Conservation (phyloP, 2,797 vertebrate genomes). For the Chiloscyllium punctatum region DNA sequence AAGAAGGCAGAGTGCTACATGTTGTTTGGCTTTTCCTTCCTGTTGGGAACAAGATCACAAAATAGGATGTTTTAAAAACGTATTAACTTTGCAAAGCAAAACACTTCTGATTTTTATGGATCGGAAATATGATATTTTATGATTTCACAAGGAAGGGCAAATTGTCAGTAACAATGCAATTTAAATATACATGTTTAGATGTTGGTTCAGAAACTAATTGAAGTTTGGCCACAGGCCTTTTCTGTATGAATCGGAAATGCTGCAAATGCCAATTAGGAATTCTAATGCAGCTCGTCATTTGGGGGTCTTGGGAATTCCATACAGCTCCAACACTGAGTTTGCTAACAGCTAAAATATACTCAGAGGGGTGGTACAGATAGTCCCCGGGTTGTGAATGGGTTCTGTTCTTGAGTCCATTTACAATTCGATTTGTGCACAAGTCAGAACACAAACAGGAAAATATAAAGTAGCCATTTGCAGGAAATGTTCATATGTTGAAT, state of each 20-base stretch:
- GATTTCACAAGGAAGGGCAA: neutral
- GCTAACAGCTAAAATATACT: neutral
- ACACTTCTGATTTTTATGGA: neutral
- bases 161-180: neutral
- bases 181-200: neutral
- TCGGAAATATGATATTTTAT: neutral
- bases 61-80: conserved; percentile 5
- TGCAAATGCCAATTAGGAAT: neutral
- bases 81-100: neutral
- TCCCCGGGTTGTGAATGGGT: too few species aligned
- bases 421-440: too few species aligned
- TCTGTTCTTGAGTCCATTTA: too few species aligned
- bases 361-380: neutral
- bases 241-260: neutral
- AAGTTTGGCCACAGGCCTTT: neutral
- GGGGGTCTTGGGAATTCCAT: neutral
- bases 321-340: neutral
- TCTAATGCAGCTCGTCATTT: neutral
- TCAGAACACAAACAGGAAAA: too few species aligned
- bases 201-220: neutral
- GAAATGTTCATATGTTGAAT: too few species aligned
- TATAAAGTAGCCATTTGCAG: too few species aligned
- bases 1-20: neutral
- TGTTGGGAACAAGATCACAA: conserved; percentile 17
- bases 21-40: neutral